Base-by-base conservation (phyloP, 2,797 vertebrate species). In the Poeciliopsis infans region DNA sequence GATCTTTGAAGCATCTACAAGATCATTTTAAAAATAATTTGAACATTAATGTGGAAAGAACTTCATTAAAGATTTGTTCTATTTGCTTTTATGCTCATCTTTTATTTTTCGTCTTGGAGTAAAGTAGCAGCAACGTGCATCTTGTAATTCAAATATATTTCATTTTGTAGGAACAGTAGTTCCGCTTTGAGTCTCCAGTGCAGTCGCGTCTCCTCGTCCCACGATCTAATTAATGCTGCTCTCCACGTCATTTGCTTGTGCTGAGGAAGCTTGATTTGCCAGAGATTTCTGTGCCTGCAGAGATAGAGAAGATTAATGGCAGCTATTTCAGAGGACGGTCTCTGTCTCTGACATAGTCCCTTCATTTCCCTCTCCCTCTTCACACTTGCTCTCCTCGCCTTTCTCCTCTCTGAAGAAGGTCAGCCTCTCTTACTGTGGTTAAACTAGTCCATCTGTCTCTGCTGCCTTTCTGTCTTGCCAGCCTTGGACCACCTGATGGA, bases 271-370 rank as follows among this genome's bases (percentile, higher is more conserved):
- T 70, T 78, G 45, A 66, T 7, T 41, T 57, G 45, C 69, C 49
- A 46, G 51, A 86, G 74, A 87, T 86, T 85, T 88, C 83, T 81
- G 86, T 71, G 83, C 87, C 87, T 86, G 83, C 78, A 78, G 84
- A 87, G 88, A 94, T 90, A 88, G 76, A 71, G 77, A 90, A 93
- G 94, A 94, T 93, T 92, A 82, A 95, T 95, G 91, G 85, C 81
- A 78, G 82, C 88, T 90, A 89, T 93, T 91, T 74, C 84, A 86
- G 55, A 78, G 81, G 69, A n/a, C 75, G 47, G 75, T 87, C 81
- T 88, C 79, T 57, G 76, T 84, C 77, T 90, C 79, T 89, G 80
- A 88, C 82, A 76, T 61, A 20, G 36, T 78, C 77, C 77, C 78
- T 59, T 80, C 75, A 83, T 79, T 76, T 77, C 79, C 31, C 16